Base-by-base conservation (phyloP, 2,888 invertebrate species). In the Drosophila anomalipes region DNA sequence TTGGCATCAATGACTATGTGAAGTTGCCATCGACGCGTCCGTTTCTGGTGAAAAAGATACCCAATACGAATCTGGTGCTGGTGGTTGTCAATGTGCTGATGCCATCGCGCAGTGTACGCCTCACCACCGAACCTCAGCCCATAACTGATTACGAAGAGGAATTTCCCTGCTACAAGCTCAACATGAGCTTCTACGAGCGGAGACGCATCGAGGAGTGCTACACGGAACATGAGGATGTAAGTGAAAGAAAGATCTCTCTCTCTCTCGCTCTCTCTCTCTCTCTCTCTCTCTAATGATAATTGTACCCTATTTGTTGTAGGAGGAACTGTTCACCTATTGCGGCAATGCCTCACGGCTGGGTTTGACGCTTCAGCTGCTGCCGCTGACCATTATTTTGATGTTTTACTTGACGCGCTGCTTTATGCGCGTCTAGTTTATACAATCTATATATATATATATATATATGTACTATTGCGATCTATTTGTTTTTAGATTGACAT, bases 41-140 rank as follows among this genome's bases (percentile, higher is more conserved):
- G 4, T 97, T 96, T 92, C 96, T 95, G 93, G 95, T 97, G 1
- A 95, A 96, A 79, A 95, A 95, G 89, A 95, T 98, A 44, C 95
- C 96, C 0, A 95, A 96, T 86, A 97, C 97, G 30, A 98, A 98
- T 94, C 94, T 98, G 69, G 91, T 97, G 39, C 93, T 98, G 75
- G 95, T 97, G 56, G 96, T 97, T 19, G 95, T 97, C 6, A 95
- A 97, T 87, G 94, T 94, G 1, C 77, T 92, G 51, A 91, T 91
- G 90, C 93, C 94, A 63, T 92, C 93, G 58, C 94, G 94, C 73
- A 94, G 94, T 75, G 93, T 93, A 54, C 93, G 92, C 60, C 92
- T 95, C 59, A 94, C 94, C 44, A 94, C 95, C 33, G 92, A 93
- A 30, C 94, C 95, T 1, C 92, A 93, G 71, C 93, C 92, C 69